Conservation (phyloP, 2,113 vertebrate genomes). For the western clawed frog (Xenopus tropicalis) region DNA sequence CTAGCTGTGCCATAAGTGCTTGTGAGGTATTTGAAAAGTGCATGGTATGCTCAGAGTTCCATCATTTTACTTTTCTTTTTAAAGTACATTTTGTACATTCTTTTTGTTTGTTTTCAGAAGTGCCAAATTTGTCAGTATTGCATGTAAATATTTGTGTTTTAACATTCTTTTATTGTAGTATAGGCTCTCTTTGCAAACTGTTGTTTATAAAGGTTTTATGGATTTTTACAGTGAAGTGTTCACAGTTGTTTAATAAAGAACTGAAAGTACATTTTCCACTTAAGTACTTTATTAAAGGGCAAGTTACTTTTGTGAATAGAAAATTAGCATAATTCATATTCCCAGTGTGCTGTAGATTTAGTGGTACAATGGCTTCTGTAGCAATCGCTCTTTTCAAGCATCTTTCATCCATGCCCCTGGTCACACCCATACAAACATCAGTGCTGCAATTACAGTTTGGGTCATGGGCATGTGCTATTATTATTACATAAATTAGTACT, state of each 20-base stretch:
- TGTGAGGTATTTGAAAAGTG: constrained; percentile 79
- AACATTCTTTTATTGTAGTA: constrained; percentile 81
- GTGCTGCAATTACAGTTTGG: too few relatives aligned
- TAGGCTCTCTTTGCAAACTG: constrained; percentile 84
- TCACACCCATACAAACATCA: too few relatives aligned
- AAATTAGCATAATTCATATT: too few relatives aligned
- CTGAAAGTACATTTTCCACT: constrained; percentile 82
- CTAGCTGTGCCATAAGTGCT: constrained; percentile 76
- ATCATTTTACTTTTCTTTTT: constrained; percentile 74
- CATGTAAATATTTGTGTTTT: constrained; percentile 92
- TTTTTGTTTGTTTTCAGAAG: constrained; percentile 72
- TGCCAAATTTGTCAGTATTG: constrained; percentile 94
- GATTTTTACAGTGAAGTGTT: constrained; percentile 95
- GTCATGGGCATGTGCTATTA: too few relatives aligned
- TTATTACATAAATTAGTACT: too few relatives aligned
- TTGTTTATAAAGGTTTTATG: constrained; percentile 86
- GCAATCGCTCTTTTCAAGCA: too few relatives aligned
- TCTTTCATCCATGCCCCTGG: too few relatives aligned
- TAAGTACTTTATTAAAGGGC: constrained; percentile 8
- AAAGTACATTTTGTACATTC: constrained; percentile 80
- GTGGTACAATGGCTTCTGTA: too few relatives aligned
- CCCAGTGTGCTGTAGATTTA: too few relatives aligned
- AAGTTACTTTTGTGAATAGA: too few relatives aligned
- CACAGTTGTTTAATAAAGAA: constrained; percentile 91
- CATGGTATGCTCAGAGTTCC: constrained; percentile 76